phyloP scores from a whole-genome alignment of 2,113 vertebrate species.

The Tachycineta bicolor region DNA sequence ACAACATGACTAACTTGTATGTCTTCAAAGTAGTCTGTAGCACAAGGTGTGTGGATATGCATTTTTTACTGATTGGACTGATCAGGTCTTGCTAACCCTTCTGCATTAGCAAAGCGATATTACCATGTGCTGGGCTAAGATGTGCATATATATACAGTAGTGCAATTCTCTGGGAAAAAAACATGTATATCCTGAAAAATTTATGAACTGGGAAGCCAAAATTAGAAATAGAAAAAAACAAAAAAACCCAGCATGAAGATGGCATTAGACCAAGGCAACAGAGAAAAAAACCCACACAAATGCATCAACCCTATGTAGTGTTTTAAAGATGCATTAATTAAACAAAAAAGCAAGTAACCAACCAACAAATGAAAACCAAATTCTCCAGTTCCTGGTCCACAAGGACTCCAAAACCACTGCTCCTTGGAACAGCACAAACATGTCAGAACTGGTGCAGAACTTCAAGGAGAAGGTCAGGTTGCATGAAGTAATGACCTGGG shows the following conservation, averaged over 20 bases:
- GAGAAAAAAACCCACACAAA: not conserved
- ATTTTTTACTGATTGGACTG: not conserved
- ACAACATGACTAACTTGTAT: not conserved
- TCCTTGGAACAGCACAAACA: not conserved
- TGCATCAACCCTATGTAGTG: not conserved
- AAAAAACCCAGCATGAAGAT: not conserved
- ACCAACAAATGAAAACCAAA: not conserved
- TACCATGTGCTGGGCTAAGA: not conserved
- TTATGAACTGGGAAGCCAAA: not conserved
- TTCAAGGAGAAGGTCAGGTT: not conserved
- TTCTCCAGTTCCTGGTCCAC: not conserved
- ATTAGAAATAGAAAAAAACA: not conserved
- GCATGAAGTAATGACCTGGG: not conserved
- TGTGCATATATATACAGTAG: not conserved
- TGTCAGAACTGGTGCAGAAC: not conserved
- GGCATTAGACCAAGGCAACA: not conserved
- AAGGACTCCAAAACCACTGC: not conserved
- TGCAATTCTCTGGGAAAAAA: not conserved
- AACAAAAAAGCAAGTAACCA: not conserved
- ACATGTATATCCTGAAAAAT: not conserved
- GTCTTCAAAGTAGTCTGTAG: not conserved
- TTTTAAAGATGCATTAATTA: not conserved
- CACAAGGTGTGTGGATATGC: not conserved
- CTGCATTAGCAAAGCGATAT: not conserved
- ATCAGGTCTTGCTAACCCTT: not conserved